Evolutionary conservation across 2,888 invertebrate species (phyloP).

Genomic region (Antitype chi): DNA sequence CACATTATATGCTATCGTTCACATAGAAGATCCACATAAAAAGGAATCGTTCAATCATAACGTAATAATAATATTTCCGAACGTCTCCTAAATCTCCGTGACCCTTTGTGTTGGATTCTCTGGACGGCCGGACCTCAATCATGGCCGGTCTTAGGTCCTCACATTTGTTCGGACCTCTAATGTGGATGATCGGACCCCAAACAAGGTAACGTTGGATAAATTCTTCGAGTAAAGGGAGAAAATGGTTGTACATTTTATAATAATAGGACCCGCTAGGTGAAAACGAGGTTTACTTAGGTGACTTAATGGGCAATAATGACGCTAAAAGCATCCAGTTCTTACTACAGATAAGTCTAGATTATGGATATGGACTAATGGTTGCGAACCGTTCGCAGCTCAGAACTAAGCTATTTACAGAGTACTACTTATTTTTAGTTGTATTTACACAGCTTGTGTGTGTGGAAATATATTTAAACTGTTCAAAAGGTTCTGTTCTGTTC

Average conservation of each 20-base stretch:
- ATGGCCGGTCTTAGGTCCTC: conserved; percentile 31
- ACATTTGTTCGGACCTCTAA: conserved; percentile 47
- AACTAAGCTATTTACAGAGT: conserved; percentile 4
- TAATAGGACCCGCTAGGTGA: not conserved
- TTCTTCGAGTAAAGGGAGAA: not conserved
- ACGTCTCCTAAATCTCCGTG: conserved; percentile 21
- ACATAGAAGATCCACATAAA: conserved; percentile 24
- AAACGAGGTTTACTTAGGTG: not conserved
- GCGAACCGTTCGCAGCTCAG: not conserved
- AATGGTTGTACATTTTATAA: not conserved
- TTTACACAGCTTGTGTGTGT: not conserved
- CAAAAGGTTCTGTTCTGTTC: not conserved
- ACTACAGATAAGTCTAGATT: conserved; percentile 21
- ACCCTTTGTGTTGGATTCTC: conserved; percentile 39
- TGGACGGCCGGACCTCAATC: conserved; percentile 38
- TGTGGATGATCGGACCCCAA: conserved; percentile 6
- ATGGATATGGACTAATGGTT: conserved; percentile 31
- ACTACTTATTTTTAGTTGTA: not conserved
- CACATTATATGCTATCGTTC: conserved; percentile 10
- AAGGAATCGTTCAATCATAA: conserved; percentile 43
- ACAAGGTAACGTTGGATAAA: conserved; percentile 6
- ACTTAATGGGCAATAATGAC: not conserved
- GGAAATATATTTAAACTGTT: not conserved
- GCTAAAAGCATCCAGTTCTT: conserved; percentile 18
- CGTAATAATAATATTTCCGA: conserved; percentile 46